phyloP scores from a whole-genome alignment of 2,888 invertebrate species.

The Chirona hameri region DNA sequence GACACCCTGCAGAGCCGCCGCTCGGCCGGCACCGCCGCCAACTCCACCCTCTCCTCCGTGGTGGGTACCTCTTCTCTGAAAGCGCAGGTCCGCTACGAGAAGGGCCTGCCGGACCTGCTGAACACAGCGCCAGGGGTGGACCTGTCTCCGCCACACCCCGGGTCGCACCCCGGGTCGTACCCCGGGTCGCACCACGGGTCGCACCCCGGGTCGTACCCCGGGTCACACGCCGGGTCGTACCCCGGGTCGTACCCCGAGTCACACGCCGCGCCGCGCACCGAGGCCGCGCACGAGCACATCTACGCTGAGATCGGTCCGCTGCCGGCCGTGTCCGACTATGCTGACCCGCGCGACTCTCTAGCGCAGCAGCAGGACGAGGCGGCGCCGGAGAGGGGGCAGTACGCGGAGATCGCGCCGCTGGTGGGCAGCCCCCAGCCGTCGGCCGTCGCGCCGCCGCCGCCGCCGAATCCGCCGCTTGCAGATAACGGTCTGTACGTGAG shows the following conservation, averaged over 20 bases:
- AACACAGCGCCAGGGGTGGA: not conserved
- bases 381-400: not conserved
- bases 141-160: not conserved
- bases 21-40: not conserved
- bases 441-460: not conserved
- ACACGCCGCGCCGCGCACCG: not conserved
- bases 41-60: not conserved
- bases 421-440: not conserved
- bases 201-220: no score
- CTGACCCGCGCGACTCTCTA: conserved; percentile 2
- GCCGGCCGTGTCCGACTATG: not conserved
- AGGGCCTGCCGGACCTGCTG: not conserved
- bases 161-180: no score
- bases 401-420: conserved; percentile 29
- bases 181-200: no score
- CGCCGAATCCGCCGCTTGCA: not conserved
- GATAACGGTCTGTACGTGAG: no score
- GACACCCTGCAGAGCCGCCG: not conserved
- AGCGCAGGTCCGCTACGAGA: not conserved
- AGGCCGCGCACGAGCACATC: not conserved
- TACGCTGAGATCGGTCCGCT: not conserved
- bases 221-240: no score
- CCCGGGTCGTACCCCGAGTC: no score
- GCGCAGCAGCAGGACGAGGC: not conserved
- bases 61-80: no score